Conservation (phyloP, 1,140 invertebrate genomes). For the Pristionchus pacificus region DNA sequence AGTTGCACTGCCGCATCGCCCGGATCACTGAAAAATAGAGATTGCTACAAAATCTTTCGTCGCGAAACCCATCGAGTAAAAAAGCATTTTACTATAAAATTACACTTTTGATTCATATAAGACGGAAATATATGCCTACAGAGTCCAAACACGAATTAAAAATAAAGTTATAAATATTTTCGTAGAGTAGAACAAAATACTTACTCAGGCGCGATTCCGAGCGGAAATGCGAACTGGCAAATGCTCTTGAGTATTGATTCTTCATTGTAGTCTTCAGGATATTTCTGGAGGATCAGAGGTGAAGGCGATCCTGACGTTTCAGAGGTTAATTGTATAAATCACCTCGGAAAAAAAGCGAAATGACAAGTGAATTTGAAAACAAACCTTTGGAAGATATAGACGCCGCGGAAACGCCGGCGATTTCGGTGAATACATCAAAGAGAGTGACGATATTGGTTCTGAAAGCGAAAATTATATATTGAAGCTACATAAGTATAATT, state of each 20-base stretch:
- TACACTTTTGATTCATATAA: neutral
- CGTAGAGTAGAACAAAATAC: no score
- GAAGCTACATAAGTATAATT: no score
- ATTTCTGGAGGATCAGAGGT: constrained; percentile 25
- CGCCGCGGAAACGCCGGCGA: constrained; percentile 12
- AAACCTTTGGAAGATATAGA: no score
- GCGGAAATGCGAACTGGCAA: constrained; percentile 47
- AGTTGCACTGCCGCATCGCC: constrained; percentile 45
- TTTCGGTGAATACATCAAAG: constrained; percentile 50
- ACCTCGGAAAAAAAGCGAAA: no score
- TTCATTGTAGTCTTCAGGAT: constrained; percentile 44
- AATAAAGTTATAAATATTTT: no score
- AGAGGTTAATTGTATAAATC: no score
- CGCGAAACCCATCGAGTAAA: neutral
- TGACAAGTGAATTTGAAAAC: no score
- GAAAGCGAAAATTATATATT: no score
- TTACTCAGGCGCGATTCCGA: constrained; percentile 2
- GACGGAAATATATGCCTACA: constrained; percentile 13
- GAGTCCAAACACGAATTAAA: no score
- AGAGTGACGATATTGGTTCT: constrained; percentile 40
- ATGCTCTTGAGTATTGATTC: constrained; percentile 36
- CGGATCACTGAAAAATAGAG: constrained; percentile 35
- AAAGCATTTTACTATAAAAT: neutral
- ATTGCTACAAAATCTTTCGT: no score
- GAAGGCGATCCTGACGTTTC: neutral